Percentiles rank a stretch among this genome's conserved stretches.
These are phyloP conservation scores for Australoheros facetus DNA, from an alignment of 2,797 vertebrate species.

Conservation along the genomic window DNA sequence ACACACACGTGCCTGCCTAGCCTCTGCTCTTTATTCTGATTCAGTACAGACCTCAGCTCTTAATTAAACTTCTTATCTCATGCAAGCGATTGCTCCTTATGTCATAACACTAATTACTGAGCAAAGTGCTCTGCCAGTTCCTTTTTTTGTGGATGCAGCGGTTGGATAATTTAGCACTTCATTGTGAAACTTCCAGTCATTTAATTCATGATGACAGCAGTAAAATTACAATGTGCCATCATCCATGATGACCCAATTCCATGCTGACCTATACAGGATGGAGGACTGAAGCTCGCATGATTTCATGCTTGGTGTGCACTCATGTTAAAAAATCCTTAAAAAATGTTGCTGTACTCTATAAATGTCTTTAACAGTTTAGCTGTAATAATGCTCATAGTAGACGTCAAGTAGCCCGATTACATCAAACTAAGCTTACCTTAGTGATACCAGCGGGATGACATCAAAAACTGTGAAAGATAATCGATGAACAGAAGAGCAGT, in stretches of 20 bases:
- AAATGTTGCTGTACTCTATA: conserved; percentile 1
- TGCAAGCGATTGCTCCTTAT: not conserved
- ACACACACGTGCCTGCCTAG: not conserved
- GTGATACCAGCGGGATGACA: conserved; percentile 48
- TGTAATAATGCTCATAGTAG: conserved; percentile 1
- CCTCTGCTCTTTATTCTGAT: conserved; percentile 12
- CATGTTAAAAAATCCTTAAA: not conserved
- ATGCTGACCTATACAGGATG: not conserved
- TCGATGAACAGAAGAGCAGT: conserved; percentile 14
- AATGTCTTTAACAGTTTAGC: not conserved
- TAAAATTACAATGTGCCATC: conserved; percentile 5
- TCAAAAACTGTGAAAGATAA: conserved; percentile 20
- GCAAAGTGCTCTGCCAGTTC: not conserved
- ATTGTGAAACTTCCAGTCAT: conserved; percentile 10
- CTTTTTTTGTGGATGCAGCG: not conserved
- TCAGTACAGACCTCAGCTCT: not conserved
- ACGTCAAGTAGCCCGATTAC: conserved; percentile 21
- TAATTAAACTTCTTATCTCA: conserved; percentile 1
- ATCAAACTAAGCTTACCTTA: conserved; percentile 52
- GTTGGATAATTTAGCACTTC: conserved; percentile 18
- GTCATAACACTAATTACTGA: conserved; percentile 17
- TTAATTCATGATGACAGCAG: conserved; percentile 16
- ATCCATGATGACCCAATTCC: not conserved
- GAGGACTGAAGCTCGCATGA: not conserved
- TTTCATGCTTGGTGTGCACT: not conserved